A percentile compares a stretch with the other conserved stretches of the same genome.
Conservation (phyloP, 1,140 invertebrate genomes). For the Platyscapa corneri region DNA sequence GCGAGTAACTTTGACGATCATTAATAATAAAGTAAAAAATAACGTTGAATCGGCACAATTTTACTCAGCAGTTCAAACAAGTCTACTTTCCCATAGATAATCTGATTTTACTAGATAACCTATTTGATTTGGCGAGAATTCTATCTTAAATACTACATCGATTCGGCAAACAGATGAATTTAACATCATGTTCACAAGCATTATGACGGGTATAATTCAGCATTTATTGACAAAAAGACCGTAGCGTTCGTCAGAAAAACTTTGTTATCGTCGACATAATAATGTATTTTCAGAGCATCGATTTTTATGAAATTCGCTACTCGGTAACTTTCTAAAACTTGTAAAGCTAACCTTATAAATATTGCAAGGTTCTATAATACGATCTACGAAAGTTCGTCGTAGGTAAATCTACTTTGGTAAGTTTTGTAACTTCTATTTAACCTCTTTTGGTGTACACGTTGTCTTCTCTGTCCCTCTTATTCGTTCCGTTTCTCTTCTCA, state of each 20-base stretch:
- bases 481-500: not conserved
- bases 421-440: slow-evolving; percentile 1
- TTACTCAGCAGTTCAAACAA: too few species aligned
- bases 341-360: slow-evolving; percentile 3
- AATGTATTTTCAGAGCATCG: not conserved
- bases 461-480: not conserved
- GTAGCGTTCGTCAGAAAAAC: not conserved
- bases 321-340: not conserved
- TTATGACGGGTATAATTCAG: not conserved
- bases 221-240: not conserved
- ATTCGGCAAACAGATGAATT: not conserved
- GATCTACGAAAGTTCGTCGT: not conserved
- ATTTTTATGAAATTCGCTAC: not conserved
- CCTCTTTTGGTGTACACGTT: not conserved
- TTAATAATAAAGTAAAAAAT: too few species aligned
- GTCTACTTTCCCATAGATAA: too few species aligned
- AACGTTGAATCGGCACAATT: too few species aligned
- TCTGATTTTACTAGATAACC: too few species aligned
- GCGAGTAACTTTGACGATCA: too few species aligned
- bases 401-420: not conserved
- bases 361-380: not conserved
- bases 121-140: too few species aligned
- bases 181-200: not conserved
- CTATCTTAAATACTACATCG: not conserved
- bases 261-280: not conserved